Evolutionary conservation across 2,888 invertebrate species (phyloP), one percentile per base, ranked within the genome.

Genomic region (Hirudinaria manillensis): DNA sequence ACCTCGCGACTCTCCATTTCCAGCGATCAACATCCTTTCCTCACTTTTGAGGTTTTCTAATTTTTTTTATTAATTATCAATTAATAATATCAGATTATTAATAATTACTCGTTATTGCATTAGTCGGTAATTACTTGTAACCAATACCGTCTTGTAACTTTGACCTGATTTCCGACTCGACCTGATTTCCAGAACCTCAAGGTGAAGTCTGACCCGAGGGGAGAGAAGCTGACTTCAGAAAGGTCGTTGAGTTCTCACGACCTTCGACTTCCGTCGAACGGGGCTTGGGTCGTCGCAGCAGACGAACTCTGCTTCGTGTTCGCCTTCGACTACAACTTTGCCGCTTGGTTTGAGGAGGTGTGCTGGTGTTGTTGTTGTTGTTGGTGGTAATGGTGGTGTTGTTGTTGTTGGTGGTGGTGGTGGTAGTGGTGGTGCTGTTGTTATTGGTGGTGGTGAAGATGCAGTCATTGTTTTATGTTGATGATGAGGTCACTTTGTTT

Each of bases 291-390:
- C 19, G 38, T 78, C 67, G 32, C 34, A 34, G 65, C 77, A 4
- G 76, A 78, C 32, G 75, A 55, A 7, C 27, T 79, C 38, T 21
- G 51, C 51, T 27, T 78, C 29, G 38, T 76, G 66, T 85, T 87
- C 73, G 87, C 87, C 0, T 85, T 83, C 78, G 79, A 82, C 74
- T 86, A 85, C 80, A 82, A 86, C 80, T 86, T 86, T 80, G 84
- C 85, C 27, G 80, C 79, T 4, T 84, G 84, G 61, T 84, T 83
- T 80, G 83, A 84, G 76, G 84, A 86, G 83, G 85, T 85, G 78
- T 77, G 80, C 55, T 61, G 6, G 3, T 61, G n/a, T 61, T 38
- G 38, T 10, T 38, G 38, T 16, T 4, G 45, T 45, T 45, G 45
- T 45, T 45, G 45, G 10, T 45, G 45, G 4, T 38, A 10, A 3